A percentile compares a stretch with the other conserved stretches of the same genome.
Evolutionary conservation across 1,140 invertebrate species (phyloP).

Genomic region (Paraescarpia echinospica): DNA sequence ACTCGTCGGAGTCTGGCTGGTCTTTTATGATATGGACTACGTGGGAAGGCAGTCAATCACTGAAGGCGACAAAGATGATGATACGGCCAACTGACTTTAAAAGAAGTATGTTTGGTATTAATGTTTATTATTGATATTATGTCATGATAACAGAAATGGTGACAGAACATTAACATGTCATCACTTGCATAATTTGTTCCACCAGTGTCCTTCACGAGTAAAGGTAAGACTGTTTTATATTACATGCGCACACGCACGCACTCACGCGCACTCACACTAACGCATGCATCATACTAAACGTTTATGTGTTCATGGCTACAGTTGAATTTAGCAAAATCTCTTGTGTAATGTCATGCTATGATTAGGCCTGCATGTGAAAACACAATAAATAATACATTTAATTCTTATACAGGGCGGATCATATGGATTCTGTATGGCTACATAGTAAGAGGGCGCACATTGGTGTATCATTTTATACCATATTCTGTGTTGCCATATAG

Average conservation of each 20-base stretch:
- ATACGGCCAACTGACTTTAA: neutral
- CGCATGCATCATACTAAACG: too few relatives aligned
- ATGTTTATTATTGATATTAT: neutral
- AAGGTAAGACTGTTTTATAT: too few relatives aligned
- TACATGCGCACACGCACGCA: too few relatives aligned
- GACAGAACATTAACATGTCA: neutral
- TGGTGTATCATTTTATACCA: neutral
- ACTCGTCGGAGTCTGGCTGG: neutral
- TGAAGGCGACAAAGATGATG: slow-evolving; percentile 15
- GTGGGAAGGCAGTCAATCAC: slow-evolving; percentile 6
- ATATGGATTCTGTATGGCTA: neutral
- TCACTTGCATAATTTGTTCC: neutral
- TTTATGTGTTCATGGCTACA: too few relatives aligned
- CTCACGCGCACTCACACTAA: too few relatives aligned
- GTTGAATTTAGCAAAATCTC: too few relatives aligned
- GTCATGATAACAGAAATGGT: too few relatives aligned
- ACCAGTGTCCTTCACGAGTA: too few relatives aligned
- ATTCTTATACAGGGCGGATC: too few relatives aligned
- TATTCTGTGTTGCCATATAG: neutral
- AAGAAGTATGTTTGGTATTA: neutral
- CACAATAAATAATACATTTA: too few relatives aligned
- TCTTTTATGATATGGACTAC: slow-evolving; percentile 1
- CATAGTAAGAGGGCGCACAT: neutral
- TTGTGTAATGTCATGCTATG: too few relatives aligned
- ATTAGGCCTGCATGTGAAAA: too few relatives aligned